phyloP scores from a whole-genome alignment of 2,113 vertebrate genomes.

The Erpornis zantholeuca region DNA sequence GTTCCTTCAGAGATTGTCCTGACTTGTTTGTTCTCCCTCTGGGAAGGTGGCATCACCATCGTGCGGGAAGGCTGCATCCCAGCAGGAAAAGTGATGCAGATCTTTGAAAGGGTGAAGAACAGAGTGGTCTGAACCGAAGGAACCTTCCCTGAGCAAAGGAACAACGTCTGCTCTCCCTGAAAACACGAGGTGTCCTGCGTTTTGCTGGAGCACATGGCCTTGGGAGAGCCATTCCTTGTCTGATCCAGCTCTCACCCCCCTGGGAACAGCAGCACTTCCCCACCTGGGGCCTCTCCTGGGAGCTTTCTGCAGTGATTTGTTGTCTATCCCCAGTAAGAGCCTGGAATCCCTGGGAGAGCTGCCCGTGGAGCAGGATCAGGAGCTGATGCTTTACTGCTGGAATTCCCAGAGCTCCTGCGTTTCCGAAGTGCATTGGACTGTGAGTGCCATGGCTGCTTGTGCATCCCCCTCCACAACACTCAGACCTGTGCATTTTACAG shows the following conservation, averaged over 20 bases:
- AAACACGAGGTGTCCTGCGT: accelerated
- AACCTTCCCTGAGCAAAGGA: not conserved
- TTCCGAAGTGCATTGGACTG: not conserved
- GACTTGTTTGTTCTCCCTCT: not conserved
- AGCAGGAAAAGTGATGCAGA: conserved; percentile 78
- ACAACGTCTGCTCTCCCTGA: accelerated
- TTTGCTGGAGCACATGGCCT: not conserved
- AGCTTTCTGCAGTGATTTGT: not conserved
- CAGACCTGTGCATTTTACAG: not conserved
- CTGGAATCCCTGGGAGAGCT: not conserved
- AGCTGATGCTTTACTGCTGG: not conserved
- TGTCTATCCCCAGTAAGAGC: conserved; percentile 1
- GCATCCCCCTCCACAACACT: not conserved
- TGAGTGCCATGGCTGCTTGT: not conserved
- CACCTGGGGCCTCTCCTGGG: not conserved
- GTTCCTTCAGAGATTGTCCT: not conserved
- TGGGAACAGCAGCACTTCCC: not conserved
- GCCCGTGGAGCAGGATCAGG: not conserved
- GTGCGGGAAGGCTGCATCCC: conserved; percentile 87
- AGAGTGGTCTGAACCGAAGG: not conserved
- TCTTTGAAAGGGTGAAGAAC: conserved; percentile 83
- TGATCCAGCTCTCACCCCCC: not conserved
- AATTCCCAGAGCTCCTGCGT: not conserved
- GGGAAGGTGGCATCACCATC: conserved; percentile 79
- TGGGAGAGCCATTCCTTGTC: not conserved